A percentile compares a stretch with the other conserved stretches of the same genome.
Evolutionary conservation across 2,888 invertebrate species (phyloP).

Genomic region (Oxytorus armatus): DNA sequence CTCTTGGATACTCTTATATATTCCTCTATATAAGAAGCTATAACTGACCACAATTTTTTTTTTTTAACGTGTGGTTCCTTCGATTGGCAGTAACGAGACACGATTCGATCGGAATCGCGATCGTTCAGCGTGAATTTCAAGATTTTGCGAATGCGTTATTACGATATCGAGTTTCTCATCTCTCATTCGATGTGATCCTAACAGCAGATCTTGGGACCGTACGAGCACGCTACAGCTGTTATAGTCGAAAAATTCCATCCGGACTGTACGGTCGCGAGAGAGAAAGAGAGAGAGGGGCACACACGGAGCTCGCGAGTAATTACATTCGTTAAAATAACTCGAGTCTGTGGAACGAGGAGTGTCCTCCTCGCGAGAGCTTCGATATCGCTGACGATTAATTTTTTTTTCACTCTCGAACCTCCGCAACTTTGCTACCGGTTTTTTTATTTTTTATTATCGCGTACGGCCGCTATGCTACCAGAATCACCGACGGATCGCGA

Average conservation of each 20-base stretch:
- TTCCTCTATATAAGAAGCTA: constrained; percentile 26
- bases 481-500: constrained; percentile 45
- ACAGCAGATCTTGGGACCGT: not conserved
- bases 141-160: constrained; percentile 50
- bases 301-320: constrained; percentile 71
- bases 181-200: constrained; percentile 39
- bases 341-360: constrained; percentile 34
- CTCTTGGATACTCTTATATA: constrained; percentile 35
- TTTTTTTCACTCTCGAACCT: constrained; percentile 36
- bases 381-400: constrained; percentile 58
- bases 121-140: constrained; percentile 28
- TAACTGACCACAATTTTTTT: constrained; percentile 9
- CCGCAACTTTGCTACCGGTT: constrained; percentile 30
- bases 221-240: constrained; percentile 6
- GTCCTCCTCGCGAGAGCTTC: constrained; percentile 48
- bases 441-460: constrained; percentile 41
- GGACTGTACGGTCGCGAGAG: constrained; percentile 18
- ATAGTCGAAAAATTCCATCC: constrained; percentile 33
- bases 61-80: constrained; percentile 24
- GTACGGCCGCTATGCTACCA: constrained; percentile 27
- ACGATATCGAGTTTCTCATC: constrained; percentile 30
- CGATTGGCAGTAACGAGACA: constrained; percentile 30
- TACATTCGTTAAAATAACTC: constrained; percentile 79
- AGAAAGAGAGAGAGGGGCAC: no score
- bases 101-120: constrained; percentile 24